A percentile compares a stretch with the other conserved stretches of the same genome.
phyloP scores from a whole-genome alignment of 2,113 vertebrate species.

The Brachypteracias leptosomus region DNA sequence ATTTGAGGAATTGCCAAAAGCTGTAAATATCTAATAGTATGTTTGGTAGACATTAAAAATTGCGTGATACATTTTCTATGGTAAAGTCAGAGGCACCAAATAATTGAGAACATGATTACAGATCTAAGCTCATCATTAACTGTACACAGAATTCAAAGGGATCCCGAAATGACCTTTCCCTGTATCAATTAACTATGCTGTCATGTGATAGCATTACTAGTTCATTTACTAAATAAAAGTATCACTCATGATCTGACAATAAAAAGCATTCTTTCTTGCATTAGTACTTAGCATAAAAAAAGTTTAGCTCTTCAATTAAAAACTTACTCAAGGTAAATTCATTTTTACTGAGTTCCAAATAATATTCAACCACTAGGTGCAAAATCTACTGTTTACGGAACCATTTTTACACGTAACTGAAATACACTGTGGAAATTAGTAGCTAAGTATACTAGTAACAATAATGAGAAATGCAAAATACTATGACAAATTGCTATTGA shows the following conservation, averaged over 20 bases:
- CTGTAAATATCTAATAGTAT: background rate
- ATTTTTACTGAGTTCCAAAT: background rate
- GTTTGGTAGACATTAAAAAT: background rate
- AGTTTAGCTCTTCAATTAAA: background rate
- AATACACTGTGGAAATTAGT: background rate
- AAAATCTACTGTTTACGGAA: background rate
- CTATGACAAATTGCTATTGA: background rate
- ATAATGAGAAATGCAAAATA: background rate
- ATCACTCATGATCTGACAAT: background rate
- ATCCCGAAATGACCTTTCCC: background rate
- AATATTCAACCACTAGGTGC: background rate
- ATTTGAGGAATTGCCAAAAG: background rate
- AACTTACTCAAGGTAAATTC: background rate
- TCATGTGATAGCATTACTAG: background rate
- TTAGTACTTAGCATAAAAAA: background rate
- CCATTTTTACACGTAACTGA: background rate
- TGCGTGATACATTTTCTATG: background rate
- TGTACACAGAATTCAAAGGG: background rate
- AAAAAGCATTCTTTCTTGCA: background rate
- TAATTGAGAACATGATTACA: background rate
- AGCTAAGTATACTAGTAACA: background rate
- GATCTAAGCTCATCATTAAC: background rate
- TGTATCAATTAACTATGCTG: background rate
- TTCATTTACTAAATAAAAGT: background rate
- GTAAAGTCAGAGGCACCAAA: background rate